Conservation (phyloP, 2,797 vertebrate species). For the Amblyopsis hoosieri region DNA sequence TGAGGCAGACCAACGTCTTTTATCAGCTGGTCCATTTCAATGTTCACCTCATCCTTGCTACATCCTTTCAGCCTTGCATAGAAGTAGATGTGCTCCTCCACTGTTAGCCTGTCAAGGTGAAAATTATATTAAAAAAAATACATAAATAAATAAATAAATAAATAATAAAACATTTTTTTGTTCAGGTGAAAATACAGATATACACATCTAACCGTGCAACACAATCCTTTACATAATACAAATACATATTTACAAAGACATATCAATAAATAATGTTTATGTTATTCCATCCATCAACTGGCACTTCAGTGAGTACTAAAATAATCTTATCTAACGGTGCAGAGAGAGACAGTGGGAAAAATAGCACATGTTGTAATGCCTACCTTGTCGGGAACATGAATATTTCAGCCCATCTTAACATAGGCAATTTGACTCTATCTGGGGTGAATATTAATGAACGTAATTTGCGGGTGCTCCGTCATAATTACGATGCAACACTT, state of each 20-base stretch:
- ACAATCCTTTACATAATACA: too few species aligned
- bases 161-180: too few species aligned
- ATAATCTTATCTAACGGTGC: not conserved
- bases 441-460: constrained; percentile 67
- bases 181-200: not conserved
- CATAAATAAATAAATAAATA: too few species aligned
- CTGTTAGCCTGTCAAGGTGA: constrained; percentile 84
- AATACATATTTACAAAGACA: not conserved
- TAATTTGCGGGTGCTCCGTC: constrained; percentile 58
- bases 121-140: not conserved
- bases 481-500: constrained; percentile 65
- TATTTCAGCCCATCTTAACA: constrained; percentile 55
- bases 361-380: constrained; percentile 17
- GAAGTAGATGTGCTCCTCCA: constrained; percentile 98
- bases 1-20: constrained; percentile 90
- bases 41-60: constrained; percentile 81
- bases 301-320: not conserved
- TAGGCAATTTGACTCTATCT: constrained; percentile 49
- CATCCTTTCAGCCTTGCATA: constrained; percentile 91
- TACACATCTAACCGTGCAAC: not conserved
- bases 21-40: constrained; percentile 93
- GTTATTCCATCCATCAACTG: not conserved
- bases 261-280: not conserved
- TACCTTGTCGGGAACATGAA: constrained; percentile 39
- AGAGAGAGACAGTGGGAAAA: constrained; percentile 5